Evolutionary conservation across 2,113 vertebrate species (phyloP).

Genomic region (Aegithalos caudatus): DNA sequence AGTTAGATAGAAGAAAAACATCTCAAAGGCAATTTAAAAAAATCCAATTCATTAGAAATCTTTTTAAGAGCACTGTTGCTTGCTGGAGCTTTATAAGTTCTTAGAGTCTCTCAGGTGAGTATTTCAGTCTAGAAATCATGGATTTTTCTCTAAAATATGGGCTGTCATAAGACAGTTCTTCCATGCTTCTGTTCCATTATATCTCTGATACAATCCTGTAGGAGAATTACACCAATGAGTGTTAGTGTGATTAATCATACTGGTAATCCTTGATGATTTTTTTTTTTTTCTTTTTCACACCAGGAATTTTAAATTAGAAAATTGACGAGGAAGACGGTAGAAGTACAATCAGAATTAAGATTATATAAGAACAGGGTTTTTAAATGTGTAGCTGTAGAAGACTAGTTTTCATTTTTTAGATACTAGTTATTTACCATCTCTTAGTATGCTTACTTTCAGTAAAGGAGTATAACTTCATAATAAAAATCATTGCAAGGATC

Average conservation of each 20-base stretch:
- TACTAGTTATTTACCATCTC: neutral
- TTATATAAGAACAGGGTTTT: neutral
- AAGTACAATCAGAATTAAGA: neutral
- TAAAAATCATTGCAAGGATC: neutral
- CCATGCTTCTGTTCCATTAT: neutral
- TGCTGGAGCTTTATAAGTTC: neutral
- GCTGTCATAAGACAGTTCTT: neutral
- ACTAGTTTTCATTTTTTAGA: neutral
- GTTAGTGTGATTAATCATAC: neutral
- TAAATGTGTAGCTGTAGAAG: neutral
- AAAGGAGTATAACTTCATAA: neutral
- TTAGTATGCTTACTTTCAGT: neutral
- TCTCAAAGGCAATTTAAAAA: neutral
- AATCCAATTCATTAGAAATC: neutral
- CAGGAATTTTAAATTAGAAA: neutral
- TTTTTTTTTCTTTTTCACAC: neutral
- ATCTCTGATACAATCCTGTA: neutral
- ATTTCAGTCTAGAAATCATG: neutral
- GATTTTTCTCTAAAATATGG: neutral
- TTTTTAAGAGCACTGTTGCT: neutral
- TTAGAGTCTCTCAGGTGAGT: neutral
- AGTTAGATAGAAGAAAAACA: neutral
- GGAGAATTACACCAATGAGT: neutral
- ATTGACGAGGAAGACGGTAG: neutral
- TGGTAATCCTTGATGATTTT: neutral